phyloP scores from a whole-genome alignment of 2,888 invertebrate species.

The Ophion obscuratus region DNA sequence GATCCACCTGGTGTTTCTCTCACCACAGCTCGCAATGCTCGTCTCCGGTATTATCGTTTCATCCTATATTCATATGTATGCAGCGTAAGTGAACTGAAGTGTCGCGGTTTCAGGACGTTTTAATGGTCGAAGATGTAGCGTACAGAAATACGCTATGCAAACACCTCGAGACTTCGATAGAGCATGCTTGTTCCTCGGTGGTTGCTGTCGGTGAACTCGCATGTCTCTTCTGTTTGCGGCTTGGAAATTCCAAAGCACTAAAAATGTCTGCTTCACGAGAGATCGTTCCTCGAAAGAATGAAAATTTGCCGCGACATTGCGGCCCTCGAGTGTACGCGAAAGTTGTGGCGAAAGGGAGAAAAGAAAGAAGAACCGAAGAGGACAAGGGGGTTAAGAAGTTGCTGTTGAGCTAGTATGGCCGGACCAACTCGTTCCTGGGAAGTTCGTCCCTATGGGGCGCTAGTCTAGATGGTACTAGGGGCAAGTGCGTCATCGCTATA shows the following conservation, averaged over 20 bases:
- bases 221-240: neutral
- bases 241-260: neutral
- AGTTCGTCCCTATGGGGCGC: conserved; percentile 52
- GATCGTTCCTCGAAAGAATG: neutral
- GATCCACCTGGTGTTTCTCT: conserved; percentile 22
- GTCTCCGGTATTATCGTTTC: neutral
- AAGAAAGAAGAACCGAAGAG: conserved; percentile 10
- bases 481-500: conserved; percentile 56
- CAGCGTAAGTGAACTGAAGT: neutral
- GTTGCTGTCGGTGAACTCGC: neutral
- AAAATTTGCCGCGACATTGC: conserved; percentile 8
- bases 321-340: conserved; percentile 4
- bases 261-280: neutral
- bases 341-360: conserved; percentile 6
- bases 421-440: conserved; percentile 43
- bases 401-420: conserved; percentile 25
- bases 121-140: conserved; percentile 2
- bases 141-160: neutral
- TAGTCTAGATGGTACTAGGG: conserved; percentile 32
- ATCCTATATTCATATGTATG: conserved; percentile 1
- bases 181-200: neutral
- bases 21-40: conserved; percentile 18
- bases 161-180: neutral
- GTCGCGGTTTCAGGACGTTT: conserved; percentile 6
- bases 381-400: neutral